Evolutionary conservation across 53 echinoderm and acorn worm genomes (phyloP).

Genomic region (Actinopyga echinites): DNA sequence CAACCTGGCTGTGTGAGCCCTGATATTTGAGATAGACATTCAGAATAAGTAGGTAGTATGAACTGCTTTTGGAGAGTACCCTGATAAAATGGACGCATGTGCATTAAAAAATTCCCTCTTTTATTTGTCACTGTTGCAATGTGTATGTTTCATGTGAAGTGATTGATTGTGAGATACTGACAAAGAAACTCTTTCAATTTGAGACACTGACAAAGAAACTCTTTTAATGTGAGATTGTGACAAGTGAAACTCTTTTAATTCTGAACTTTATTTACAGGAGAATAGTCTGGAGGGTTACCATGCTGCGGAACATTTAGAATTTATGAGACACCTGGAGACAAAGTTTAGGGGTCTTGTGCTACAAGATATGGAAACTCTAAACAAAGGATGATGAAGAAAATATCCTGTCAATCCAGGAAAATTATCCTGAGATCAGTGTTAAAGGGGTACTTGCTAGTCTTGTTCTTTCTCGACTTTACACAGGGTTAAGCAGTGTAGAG

Average conservation of each 20-base stretch:
- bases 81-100: too few species aligned
- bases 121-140: background rate
- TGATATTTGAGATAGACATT: too few species aligned
- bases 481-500: too few species aligned
- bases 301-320: constrained; percentile 75
- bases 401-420: too few species aligned
- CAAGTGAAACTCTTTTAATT: background rate
- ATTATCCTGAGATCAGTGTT: too few species aligned
- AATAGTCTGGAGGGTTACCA: constrained; percentile 82
- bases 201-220: background rate
- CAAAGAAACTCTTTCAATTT: background rate
- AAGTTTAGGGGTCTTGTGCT: constrained; percentile 77
- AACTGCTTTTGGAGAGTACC: too few species aligned
- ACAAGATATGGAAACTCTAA: constrained; percentile 80
- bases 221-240: background rate
- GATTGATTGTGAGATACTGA: background rate
- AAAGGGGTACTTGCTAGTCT: too few species aligned
- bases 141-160: background rate
- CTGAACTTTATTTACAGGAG: constrained; percentile 57
- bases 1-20: too few species aligned
- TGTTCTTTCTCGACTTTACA: too few species aligned
- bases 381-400: constrained; percentile 52
- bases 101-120: background rate
- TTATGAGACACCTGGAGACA: constrained; percentile 80
- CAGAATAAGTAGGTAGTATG: too few species aligned